Percentiles rank a stretch among this genome's conserved stretches.
Evolutionary conservation across 1,140 invertebrate species (phyloP).

Genomic region (Melitaea cinxia): DNA sequence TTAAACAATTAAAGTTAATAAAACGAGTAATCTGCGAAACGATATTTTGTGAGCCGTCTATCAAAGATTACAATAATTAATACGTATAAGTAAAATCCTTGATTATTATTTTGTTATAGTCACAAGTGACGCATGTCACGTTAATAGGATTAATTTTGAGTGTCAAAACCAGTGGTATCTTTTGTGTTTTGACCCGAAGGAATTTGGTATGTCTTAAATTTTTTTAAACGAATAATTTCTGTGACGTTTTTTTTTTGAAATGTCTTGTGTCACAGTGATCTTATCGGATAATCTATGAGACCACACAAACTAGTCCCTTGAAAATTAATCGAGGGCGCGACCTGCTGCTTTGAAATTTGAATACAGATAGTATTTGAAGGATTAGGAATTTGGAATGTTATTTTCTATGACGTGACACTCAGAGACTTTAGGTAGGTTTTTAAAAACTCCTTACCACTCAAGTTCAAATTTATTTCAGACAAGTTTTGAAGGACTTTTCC

Average conservation of each 20-base stretch:
- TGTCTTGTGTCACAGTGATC: conserved; percentile 41
- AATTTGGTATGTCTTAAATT: conserved; percentile 22
- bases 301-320: conserved; percentile 47
- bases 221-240: conserved; percentile 1
- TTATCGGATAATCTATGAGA: conserved; percentile 54
- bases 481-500: too few relatives aligned
- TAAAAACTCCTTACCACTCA: not conserved
- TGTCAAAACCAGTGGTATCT: conserved; percentile 31
- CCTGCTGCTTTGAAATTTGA: conserved; percentile 18
- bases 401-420: not conserved
- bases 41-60: not conserved
- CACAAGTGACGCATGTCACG: conserved; percentile 50
- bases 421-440: not conserved
- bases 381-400: not conserved
- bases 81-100: not conserved
- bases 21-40: too few relatives aligned
- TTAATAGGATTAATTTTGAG: conserved; percentile 66
- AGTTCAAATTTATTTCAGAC: too few relatives aligned
- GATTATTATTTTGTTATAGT: conserved; percentile 7
- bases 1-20: too few relatives aligned
- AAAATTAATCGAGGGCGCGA: conserved; percentile 25
- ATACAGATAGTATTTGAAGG: conserved; percentile 16
- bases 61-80: not conserved
- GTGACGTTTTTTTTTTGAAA: conserved; percentile 24
- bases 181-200: conserved; percentile 30